Conservation (phyloP, 2,888 invertebrate genomes). For the Drosophila meridiana region DNA sequence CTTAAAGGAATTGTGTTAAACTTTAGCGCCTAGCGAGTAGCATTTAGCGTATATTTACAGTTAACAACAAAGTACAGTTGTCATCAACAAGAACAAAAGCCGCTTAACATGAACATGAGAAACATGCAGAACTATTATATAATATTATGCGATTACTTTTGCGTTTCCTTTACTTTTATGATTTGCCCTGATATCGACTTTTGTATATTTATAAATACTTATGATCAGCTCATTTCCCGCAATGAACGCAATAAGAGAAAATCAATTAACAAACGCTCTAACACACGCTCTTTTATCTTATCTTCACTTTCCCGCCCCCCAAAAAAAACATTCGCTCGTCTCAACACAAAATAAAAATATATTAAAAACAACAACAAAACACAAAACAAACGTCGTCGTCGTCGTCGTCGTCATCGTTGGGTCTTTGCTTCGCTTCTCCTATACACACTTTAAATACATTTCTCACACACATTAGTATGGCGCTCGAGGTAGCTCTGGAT, state of each 20-base stretch:
- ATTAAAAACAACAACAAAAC: slow-evolving; percentile 26
- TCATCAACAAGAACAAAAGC: slow-evolving; percentile 45
- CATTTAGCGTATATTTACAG: slow-evolving; percentile 59
- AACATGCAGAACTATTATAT: slow-evolving; percentile 62
- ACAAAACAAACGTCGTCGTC: slow-evolving; percentile 40
- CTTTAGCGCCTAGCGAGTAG: slow-evolving; percentile 66
- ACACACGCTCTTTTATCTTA: slow-evolving; percentile 74
- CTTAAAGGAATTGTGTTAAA: slow-evolving; percentile 38
- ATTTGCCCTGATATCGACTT: slow-evolving; percentile 17
- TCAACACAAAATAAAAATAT: slow-evolving; percentile 37
- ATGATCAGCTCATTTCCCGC: slow-evolving; percentile 72
- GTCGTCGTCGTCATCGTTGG: slow-evolving; percentile 52
- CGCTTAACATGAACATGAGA: slow-evolving; percentile 58
- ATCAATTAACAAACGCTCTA: slow-evolving; percentile 58
- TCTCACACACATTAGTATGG: slow-evolving; percentile 68
- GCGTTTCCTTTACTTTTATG: slow-evolving; percentile 17
- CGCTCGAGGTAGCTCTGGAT: slow-evolving; percentile 90
- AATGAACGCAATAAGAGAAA: slow-evolving; percentile 31
- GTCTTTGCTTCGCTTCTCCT: slow-evolving; percentile 38
- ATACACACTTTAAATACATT: slow-evolving; percentile 52
- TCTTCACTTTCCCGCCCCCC: slow-evolving; percentile 64
- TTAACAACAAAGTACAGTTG: slow-evolving; percentile 57
- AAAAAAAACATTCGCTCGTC: slow-evolving; percentile 40
- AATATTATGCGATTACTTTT: slow-evolving; percentile 9
- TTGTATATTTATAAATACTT: slow-evolving; percentile 34